Evolutionary conservation across 2,797 vertebrate genomes (phyloP).

Genomic region (Lacerta agilis): DNA sequence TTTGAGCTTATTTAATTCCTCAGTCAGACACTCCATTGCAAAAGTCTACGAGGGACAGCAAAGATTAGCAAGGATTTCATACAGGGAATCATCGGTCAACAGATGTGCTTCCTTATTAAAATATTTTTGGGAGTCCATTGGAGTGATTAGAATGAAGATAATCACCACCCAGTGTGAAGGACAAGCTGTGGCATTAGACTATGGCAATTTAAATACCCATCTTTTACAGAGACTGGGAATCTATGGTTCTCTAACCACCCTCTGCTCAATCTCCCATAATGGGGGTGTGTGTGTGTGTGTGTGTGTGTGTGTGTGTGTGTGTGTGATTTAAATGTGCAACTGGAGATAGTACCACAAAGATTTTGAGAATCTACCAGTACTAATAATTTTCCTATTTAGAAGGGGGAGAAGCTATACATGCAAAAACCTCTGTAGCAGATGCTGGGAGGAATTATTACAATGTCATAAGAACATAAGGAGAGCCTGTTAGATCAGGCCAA

Average conservation of each 20-base stretch:
- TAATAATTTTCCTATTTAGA: background rate
- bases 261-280: background rate
- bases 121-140: background rate
- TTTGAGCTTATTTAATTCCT: conserved; percentile 7
- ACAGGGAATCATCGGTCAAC: background rate
- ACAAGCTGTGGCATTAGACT: background rate
- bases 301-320: too few relatives aligned
- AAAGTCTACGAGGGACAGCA: conserved; percentile 7
- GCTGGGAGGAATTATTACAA: background rate
- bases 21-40: background rate
- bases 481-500: too few relatives aligned
- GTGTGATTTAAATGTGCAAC: background rate
- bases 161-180: background rate
- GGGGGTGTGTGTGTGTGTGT: too few relatives aligned
- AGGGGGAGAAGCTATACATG: background rate
- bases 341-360: background rate
- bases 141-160: background rate
- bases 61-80: conserved; percentile 18
- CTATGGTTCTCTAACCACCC: background rate
- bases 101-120: conserved; percentile 13
- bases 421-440: background rate
- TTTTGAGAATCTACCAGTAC: background rate
- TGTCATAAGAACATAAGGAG: too few relatives aligned
- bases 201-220: conserved; percentile 1
- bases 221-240: background rate